These are phyloP conservation scores for Whitmania pigra DNA, from an alignment of 1,140 invertebrate species.

Conservation along the genomic window DNA sequence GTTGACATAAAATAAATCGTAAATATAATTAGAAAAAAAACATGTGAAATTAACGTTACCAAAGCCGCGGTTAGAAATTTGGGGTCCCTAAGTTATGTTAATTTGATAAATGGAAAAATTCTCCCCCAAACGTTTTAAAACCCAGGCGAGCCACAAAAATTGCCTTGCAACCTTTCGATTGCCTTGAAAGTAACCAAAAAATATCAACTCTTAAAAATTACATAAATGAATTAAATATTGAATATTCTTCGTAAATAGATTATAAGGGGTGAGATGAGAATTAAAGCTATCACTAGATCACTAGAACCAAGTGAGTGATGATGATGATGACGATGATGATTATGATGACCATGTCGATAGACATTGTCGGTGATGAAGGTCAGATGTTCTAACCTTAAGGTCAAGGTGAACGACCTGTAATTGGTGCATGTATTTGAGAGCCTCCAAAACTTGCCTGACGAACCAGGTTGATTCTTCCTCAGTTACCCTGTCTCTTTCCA, in stretches of 20 bases:
- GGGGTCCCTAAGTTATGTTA: too few relatives aligned
- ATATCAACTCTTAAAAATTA: too few relatives aligned
- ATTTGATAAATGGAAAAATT: too few relatives aligned
- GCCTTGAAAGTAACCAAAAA: too few relatives aligned
- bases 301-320: not conserved
- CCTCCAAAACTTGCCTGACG: conserved; percentile 48
- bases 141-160: too few relatives aligned
- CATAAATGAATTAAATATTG: too few relatives aligned
- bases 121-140: too few relatives aligned
- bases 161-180: too few relatives aligned
- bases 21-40: not conserved
- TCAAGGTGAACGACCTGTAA: conserved; percentile 48
- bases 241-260: too few relatives aligned
- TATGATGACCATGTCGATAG: too few relatives aligned
- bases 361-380: not conserved
- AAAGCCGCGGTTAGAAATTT: too few relatives aligned
- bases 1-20: not conserved
- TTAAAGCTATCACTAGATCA: not conserved
- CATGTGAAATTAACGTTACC: not conserved
- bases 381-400: conserved; percentile 41
- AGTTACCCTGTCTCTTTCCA: conserved; percentile 46
- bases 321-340: too few relatives aligned
- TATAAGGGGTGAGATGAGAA: not conserved
- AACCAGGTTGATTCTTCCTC: conserved; percentile 48
- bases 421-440: conserved; percentile 46